Evolutionary conservation across 2,888 invertebrate genomes (phyloP), one percentile per base, ranked within the genome.

Genomic region (Agonopterix subpropinquella): DNA sequence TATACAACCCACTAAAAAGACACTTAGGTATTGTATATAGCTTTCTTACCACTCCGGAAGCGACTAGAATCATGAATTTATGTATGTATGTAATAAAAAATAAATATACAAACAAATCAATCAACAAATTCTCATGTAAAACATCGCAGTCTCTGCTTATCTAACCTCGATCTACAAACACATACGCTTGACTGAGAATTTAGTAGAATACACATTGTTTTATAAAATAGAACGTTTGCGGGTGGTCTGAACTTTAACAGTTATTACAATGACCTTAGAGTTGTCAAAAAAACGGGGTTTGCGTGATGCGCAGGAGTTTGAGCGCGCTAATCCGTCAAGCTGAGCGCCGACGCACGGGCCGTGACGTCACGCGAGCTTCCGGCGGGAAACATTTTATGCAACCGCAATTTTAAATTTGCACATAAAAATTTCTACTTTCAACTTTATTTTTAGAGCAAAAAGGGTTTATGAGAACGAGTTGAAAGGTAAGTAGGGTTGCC

Each of bases 321-420:
- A 65, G 61, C 59, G 64, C 62, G 68, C 65, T 70, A 73, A 74
- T 74, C 74, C 75, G 70, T 75, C 73, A 68, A 66, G 63, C 65
- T 64, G 59, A 59, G 69, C 54, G 57, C 57, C 36, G 15, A 67
- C 67, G 71, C 73, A 71, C 47, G 45, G 44, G 53, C 65, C 76
- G 73, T 72, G 74, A 73, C 73, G 67, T 71, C 76, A 76, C 76
- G 76, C 76, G 65, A 74, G 61, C 69, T 65, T 67, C 70, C 67
- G 70, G 59, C 69, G 52, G 54, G 52, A 54, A 54, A 53, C 28
- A 53, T 45, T 42, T 43, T 45, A 49, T 49, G 44, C 50, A 49
- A 49, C 57, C 55, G 54, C 58, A 53, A 58, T 50, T 48, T 56
- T 59, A 56, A 41, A 47, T 44, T 45, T 53, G 50, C 54, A 48